Conservation (phyloP, 2,113 vertebrate genomes). For the Aplodontia rufa region DNA sequence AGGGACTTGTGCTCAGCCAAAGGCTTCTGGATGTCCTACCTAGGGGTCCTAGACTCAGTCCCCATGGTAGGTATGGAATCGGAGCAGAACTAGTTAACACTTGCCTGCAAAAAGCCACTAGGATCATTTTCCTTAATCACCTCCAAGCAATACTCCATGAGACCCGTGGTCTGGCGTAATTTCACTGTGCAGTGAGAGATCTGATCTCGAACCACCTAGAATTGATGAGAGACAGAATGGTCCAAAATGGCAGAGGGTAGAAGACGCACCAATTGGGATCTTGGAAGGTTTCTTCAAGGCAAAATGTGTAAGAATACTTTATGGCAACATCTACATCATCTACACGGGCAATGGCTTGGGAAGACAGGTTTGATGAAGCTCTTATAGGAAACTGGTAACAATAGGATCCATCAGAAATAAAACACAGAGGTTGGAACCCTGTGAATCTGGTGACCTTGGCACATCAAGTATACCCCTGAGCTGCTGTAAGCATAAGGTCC, state of each 20-base stretch:
- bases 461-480: not conserved
- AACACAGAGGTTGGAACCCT: not conserved
- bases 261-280: not conserved
- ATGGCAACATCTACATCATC: not conserved
- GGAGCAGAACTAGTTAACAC: not conserved
- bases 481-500: not conserved
- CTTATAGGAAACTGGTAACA: not conserved
- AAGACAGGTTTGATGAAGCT: not conserved
- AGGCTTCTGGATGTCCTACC: not conserved
- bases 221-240: not conserved
- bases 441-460: not conserved
- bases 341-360: not conserved
- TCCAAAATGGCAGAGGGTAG: not conserved
- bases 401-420: not conserved
- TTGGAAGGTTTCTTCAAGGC: not conserved
- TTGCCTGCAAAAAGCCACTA: constrained; percentile 97
- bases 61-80: not conserved
- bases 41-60: not conserved
- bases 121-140: constrained; percentile 99
- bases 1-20: not conserved
- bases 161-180: constrained; percentile 96
- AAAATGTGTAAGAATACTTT: not conserved
- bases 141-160: constrained; percentile 99
- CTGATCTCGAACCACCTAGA: constrained; percentile 98
- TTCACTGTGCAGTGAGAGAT: constrained; percentile 99